Conservation (phyloP, 2,888 invertebrate genomes). For the Pristionchus entomophagus region DNA sequence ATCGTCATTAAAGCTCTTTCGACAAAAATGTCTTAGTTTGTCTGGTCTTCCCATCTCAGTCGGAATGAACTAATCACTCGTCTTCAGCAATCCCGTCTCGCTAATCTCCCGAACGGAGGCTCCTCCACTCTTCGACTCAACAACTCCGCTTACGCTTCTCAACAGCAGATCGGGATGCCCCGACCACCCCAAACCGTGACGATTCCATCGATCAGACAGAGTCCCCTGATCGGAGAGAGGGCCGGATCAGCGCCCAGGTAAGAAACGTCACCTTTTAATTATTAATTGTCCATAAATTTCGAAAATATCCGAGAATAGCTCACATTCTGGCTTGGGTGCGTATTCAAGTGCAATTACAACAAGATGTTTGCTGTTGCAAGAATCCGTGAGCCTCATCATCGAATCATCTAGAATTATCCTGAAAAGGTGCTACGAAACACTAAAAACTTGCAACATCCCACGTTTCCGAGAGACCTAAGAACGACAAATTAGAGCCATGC, state of each 20-base stretch:
- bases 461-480: not conserved
- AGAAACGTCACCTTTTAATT: no score
- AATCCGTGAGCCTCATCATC: not conserved
- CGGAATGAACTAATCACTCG: no score
- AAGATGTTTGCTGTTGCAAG: no score
- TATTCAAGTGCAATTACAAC: no score
- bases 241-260: slow-evolving; percentile 18
- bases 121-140: slow-evolving; percentile 37
- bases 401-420: not conserved
- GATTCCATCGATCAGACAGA: slow-evolving; percentile 60
- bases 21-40: no score
- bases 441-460: not conserved
- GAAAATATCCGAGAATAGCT: no score
- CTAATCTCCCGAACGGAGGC: not conserved
- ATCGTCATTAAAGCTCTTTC: no score
- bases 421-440: not conserved
- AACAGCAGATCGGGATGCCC: slow-evolving; percentile 35
- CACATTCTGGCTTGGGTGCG: no score
- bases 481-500: no score
- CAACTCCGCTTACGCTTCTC: slow-evolving; percentile 39
- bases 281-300: no score
- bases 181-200: slow-evolving; percentile 5
- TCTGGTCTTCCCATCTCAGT: no score
- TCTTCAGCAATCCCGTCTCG: slow-evolving; percentile 38
- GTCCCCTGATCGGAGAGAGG: slow-evolving; percentile 59